Percentiles rank a stretch among this genome's conserved stretches.
These are phyloP conservation scores for Xenopus laevis DNA, from an alignment of 2,113 vertebrate genomes.

Conservation along the genomic window DNA sequence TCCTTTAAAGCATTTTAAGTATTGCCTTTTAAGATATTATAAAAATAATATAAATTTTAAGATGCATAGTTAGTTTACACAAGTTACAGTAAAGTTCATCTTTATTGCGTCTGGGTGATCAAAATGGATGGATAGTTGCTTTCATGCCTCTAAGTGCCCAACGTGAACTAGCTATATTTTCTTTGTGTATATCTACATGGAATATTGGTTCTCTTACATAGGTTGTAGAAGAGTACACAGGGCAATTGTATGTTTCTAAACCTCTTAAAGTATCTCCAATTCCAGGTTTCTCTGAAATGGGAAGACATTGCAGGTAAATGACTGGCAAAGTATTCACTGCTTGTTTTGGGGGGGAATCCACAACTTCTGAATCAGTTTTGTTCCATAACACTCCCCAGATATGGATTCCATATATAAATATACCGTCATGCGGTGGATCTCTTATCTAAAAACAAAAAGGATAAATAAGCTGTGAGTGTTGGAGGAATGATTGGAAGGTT, in stretches of 20 bases:
- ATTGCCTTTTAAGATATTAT: too few relatives aligned
- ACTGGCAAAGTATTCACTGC: slow-evolving; percentile 21
- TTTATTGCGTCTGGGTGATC: neutral
- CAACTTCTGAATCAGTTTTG: slow-evolving; percentile 38
- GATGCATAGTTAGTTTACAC: too few relatives aligned
- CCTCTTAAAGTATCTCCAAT: slow-evolving; percentile 8
- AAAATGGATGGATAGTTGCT: slow-evolving; percentile 41
- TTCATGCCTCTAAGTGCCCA: slow-evolving; percentile 43
- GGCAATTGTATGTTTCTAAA: slow-evolving; percentile 28
- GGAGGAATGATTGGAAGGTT: slow-evolving; percentile 82
- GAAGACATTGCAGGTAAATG: slow-evolving; percentile 34
- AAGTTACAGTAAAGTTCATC: neutral
- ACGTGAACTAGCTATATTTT: slow-evolving; percentile 27
- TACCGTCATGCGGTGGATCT: slow-evolving; percentile 44
- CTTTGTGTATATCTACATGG: slow-evolving; percentile 31
- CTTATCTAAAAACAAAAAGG: slow-evolving; percentile 27
- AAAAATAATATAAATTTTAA: too few relatives aligned
- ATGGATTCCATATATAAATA: slow-evolving; percentile 42
- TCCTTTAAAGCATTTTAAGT: too few relatives aligned
- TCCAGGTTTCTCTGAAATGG: slow-evolving; percentile 29
- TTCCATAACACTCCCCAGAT: slow-evolving; percentile 44
- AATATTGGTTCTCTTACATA: slow-evolving; percentile 26
- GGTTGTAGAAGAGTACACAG: slow-evolving; percentile 33
- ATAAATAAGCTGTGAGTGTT: neutral
- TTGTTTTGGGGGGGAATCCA: slow-evolving; percentile 36